Evolutionary conservation across 2,113 vertebrate genomes (phyloP), one percentile per base, ranked within the genome.

Genomic region (Ariopsis seemanni): DNA sequence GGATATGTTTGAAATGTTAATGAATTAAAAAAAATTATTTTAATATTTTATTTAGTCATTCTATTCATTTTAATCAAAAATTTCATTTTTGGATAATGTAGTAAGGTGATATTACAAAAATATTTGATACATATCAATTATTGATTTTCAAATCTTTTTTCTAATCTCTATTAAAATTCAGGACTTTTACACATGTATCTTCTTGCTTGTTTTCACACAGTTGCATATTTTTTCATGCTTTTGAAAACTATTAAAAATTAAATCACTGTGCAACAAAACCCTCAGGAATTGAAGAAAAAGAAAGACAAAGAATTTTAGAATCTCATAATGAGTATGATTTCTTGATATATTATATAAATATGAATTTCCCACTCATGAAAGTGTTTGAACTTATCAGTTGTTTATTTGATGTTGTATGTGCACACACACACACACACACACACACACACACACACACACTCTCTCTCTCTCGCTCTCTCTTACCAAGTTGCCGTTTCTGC

Each of bases 401-500:
- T 48, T 20, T 42, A 1, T 25, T n/a, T 53, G 11, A 27, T 53
- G 25, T 15, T n/a, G 12, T 25, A 10, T 50, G 52, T 84, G 75
- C 57, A n/a, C 22, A 83, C 34, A 92, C 82, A 89, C 88, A 82
- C 63, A 15, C 74, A 48, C 87, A 27, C 27, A 2, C 20, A 58
- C 52, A 65, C 87, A 91, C 85, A 90, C n/a, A n/a, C n/a, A n/a
- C n/a, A n/a, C n/a, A n/a, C n/a, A n/a, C n/a, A n/a, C n/a, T n/a
- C 90, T 87, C 83, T 77, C 71, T 25, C 71, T 52, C 85, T 62
- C n/a, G 3, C 58, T 60, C 53, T 48, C 87, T 91, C 84, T 90
- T 96, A 99, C 97, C 97, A 96, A 95, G 95, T 94, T 96, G 77
- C 96, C 95, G 89, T 93, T 96, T 93, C 96, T 95, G 96, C 97